These are phyloP conservation scores for Phasia obesa DNA, from an alignment of 2,888 invertebrate genomes.

Conservation along the genomic window DNA sequence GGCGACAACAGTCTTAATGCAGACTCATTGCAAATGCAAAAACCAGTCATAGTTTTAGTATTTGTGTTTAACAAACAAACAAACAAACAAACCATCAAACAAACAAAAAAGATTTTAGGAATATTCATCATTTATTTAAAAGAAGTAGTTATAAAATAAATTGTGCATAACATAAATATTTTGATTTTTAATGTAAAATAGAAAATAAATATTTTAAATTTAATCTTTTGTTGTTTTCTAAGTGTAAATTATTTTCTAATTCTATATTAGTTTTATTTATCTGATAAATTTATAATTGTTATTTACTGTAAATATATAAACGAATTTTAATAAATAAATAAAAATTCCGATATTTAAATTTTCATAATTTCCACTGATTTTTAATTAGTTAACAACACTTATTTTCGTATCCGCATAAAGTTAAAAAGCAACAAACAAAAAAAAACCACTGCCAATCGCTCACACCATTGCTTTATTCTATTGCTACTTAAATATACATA, in stretches of 20 bases:
- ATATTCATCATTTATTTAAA: constrained; percentile 41
- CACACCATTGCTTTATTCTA: too few species aligned
- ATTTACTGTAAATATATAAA: constrained; percentile 51
- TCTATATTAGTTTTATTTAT: constrained; percentile 22
- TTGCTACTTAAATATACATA: too few species aligned
- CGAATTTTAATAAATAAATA: not conserved
- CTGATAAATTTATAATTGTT: constrained; percentile 31
- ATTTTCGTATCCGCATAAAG: too few species aligned
- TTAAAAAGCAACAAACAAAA: too few species aligned
- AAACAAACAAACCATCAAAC: constrained; percentile 19
- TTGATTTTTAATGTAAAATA: constrained; percentile 48
- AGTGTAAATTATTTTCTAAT: constrained; percentile 50
- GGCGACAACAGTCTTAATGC: not conserved
- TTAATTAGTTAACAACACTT: too few species aligned
- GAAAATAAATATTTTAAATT: constrained; percentile 32
- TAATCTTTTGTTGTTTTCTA: constrained; percentile 34
- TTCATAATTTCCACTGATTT: too few species aligned
- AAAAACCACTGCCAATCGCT: too few species aligned
- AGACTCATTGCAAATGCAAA: constrained; percentile 62
- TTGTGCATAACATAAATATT: constrained; percentile 40
- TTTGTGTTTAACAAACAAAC: constrained; percentile 50
- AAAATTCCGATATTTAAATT: too few species aligned
- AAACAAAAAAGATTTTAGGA: constrained; percentile 32
- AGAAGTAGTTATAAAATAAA: constrained; percentile 34
- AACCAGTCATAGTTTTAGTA: constrained; percentile 71